Conservation (phyloP, 2,113 vertebrate genomes). For the Triplophysa siluroides region DNA sequence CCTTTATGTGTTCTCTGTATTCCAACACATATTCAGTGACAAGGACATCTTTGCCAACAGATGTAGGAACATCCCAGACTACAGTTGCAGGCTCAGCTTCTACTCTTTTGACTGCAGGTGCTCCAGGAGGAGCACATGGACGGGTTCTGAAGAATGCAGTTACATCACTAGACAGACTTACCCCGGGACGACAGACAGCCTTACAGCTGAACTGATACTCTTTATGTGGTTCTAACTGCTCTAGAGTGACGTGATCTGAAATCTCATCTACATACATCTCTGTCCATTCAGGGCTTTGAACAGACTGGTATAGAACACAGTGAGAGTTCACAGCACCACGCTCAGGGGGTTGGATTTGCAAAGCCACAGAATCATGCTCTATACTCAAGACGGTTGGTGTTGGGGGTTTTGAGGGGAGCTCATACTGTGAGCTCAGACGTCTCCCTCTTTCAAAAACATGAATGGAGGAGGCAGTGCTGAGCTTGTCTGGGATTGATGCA, state of each 20-base stretch:
- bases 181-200: slow-evolving; percentile 52
- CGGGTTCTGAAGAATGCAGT: slow-evolving; percentile 36
- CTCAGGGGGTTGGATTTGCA: slow-evolving; percentile 36
- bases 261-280: slow-evolving; percentile 31
- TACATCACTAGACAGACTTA: slow-evolving; percentile 42
- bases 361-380: slow-evolving; percentile 44
- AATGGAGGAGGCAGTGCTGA: slow-evolving; percentile 37
- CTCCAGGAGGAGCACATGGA: slow-evolving; percentile 49
- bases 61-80: slow-evolving; percentile 50
- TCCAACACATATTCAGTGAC: slow-evolving; percentile 47
- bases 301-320: slow-evolving; percentile 43
- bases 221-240: slow-evolving; percentile 40
- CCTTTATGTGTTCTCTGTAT: slow-evolving; percentile 26
- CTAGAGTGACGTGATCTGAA: slow-evolving; percentile 6
- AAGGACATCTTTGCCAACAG: slow-evolving; percentile 34
- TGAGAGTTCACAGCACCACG: slow-evolving; percentile 31
- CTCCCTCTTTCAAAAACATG: slow-evolving; percentile 50
- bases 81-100: slow-evolving; percentile 27
- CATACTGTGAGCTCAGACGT: slow-evolving; percentile 32
- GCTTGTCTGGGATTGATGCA: slow-evolving; percentile 45
- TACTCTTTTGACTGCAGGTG: slow-evolving; percentile 28
- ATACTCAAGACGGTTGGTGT: slow-evolving; percentile 1
- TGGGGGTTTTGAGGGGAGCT: slow-evolving; percentile 50
- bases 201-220: slow-evolving; percentile 45
- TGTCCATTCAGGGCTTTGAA: slow-evolving; percentile 33